phyloP scores from a whole-genome alignment of 2,113 vertebrate genomes.

The Poeciliopsis turrubarensis region DNA sequence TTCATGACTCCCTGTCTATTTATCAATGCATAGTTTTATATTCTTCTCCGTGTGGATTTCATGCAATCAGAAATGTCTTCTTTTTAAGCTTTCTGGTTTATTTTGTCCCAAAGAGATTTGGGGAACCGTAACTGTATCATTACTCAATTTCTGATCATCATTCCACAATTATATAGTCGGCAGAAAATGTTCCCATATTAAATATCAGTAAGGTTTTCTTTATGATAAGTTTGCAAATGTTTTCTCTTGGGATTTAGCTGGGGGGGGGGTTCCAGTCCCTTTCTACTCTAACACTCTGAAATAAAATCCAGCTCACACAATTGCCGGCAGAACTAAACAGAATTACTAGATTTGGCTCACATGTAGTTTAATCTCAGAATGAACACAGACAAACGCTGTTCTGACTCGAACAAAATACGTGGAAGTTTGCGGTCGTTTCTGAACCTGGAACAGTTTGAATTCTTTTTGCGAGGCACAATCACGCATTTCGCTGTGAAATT shows the following conservation, averaged over 20 bases:
- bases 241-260: too few species aligned
- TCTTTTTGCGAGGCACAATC: background rate
- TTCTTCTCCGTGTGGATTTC: slow-evolving; percentile 25
- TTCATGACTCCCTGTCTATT: slow-evolving; percentile 15
- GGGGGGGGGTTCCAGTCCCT: too few species aligned
- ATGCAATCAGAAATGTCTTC: slow-evolving; percentile 51
- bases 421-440: background rate
- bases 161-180: background rate
- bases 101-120: slow-evolving; percentile 37
- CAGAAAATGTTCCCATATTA: too few species aligned
- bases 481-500: background rate
- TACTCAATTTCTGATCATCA: background rate
- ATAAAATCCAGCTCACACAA: too few species aligned
- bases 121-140: slow-evolving; percentile 13
- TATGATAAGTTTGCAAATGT: too few species aligned
- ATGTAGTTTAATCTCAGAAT: too few species aligned
- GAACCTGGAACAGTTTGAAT: background rate
- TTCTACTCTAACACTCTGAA: too few species aligned
- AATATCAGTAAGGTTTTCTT: too few species aligned
- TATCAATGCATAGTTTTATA: slow-evolving; percentile 18
- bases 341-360: too few species aligned
- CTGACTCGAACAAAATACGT: background rate
- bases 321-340: too few species aligned
- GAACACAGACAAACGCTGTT: too few species aligned
- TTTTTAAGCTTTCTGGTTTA: slow-evolving; percentile 49